Conservation (phyloP, 2,888 invertebrate species). For the Drosophila neutralis region DNA sequence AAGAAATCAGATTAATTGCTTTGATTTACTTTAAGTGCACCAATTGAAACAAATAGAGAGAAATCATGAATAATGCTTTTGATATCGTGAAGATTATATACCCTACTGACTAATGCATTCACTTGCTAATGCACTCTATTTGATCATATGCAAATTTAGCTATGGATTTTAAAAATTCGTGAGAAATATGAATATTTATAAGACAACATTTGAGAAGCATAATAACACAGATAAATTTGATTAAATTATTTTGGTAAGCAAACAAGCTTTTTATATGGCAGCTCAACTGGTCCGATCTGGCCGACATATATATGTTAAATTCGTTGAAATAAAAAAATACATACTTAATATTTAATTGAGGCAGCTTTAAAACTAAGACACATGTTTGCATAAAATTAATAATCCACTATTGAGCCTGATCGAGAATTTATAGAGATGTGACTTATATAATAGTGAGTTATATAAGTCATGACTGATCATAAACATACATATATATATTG, state of each 20-base stretch:
- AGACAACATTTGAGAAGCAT: neutral
- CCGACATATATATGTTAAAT: neutral
- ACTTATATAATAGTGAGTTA: neutral
- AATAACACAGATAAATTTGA: neutral
- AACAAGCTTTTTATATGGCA: neutral
- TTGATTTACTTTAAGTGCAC: slow-evolving; percentile 55
- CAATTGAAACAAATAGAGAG: slow-evolving; percentile 13
- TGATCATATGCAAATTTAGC: neutral
- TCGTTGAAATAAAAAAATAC: neutral
- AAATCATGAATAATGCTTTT: slow-evolving; percentile 1
- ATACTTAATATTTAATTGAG: neutral
- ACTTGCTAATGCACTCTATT: neutral
- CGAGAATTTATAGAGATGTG: neutral
- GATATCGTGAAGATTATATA: neutral
- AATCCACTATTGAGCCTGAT: neutral
- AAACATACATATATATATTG: neutral
- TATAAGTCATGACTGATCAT: neutral
- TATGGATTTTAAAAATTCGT: neutral
- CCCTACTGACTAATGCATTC: neutral
- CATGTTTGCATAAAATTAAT: neutral
- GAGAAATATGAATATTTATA: neutral
- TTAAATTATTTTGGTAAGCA: neutral
- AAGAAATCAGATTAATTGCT: slow-evolving; percentile 69
- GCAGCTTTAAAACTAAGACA: neutral
- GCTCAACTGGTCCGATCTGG: neutral